Conservation (phyloP, 2,797 vertebrate genomes). For the Neomorphus geoffroyi region DNA sequence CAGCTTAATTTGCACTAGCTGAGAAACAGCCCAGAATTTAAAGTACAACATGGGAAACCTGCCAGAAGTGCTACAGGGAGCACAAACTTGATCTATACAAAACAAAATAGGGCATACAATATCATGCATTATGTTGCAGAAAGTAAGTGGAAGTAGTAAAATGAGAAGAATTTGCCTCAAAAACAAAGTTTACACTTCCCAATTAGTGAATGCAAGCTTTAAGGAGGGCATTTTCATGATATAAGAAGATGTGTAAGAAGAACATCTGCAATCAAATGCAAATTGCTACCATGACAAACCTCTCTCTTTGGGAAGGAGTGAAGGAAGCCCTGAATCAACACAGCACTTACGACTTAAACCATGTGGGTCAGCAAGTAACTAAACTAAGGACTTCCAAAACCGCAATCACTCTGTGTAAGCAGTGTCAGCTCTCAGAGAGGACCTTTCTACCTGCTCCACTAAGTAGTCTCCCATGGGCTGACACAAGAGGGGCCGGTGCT, state of each 20-base stretch:
- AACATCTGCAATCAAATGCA: background rate
- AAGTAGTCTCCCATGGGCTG: background rate
- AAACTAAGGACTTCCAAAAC: background rate
- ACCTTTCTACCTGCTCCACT: background rate
- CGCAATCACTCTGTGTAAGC: rapidly evolving
- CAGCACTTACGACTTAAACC: background rate
- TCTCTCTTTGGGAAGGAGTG: background rate
- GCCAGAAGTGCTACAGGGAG: background rate
- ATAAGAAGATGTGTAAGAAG: background rate
- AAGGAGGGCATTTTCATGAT: background rate
- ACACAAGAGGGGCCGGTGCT: rapidly evolving
- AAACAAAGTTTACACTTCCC: background rate
- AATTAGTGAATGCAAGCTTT: background rate
- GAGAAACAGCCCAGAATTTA: slow-evolving; percentile 22
- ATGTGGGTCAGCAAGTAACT: background rate
- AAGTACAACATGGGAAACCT: background rate
- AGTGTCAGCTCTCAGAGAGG: rapidly evolving
- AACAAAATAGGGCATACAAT: background rate
- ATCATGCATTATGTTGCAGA: background rate
- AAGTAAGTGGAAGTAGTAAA: background rate
- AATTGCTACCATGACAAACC: background rate
- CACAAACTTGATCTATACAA: background rate
- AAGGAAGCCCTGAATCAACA: background rate
- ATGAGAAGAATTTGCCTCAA: background rate
- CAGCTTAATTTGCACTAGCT: slow-evolving; percentile 2